phyloP scores from a whole-genome alignment of 2,888 invertebrate genomes.

The Lepidocyrtoides sp. region DNA sequence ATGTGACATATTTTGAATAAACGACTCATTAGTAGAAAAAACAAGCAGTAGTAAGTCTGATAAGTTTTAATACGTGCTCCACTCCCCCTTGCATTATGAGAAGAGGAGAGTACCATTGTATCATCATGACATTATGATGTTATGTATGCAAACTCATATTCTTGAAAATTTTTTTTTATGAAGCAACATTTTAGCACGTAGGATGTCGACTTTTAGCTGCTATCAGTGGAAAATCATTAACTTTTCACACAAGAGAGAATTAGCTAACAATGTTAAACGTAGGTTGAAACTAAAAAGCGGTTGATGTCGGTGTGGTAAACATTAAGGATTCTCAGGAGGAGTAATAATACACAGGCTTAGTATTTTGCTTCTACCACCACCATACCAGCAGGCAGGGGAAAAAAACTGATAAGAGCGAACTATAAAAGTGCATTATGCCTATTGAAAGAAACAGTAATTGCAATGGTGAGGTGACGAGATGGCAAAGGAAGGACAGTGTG shows the following conservation, averaged over 20 bases:
- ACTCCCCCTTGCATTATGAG: too few species aligned
- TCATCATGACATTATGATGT: background rate
- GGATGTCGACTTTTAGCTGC: background rate
- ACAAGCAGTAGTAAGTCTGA: background rate
- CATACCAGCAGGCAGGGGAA: too few species aligned
- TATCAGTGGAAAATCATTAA: slow-evolving; percentile 49
- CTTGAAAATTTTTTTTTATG: background rate
- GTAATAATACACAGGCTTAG: background rate
- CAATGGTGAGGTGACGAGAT: background rate
- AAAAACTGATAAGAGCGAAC: slow-evolving; percentile 11
- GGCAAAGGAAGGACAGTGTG: slow-evolving; percentile 2
- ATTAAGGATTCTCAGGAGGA: slow-evolving; percentile 59
- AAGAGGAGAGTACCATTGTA: too few species aligned
- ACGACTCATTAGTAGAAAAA: slow-evolving; percentile 62
- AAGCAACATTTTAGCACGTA: slow-evolving; percentile 31
- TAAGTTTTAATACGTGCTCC: background rate
- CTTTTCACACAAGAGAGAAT: slow-evolving; percentile 39
- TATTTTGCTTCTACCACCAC: background rate
- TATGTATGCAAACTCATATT: background rate
- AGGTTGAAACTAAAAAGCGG: background rate
- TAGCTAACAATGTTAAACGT: slow-evolving; percentile 3
- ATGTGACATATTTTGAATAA: slow-evolving; percentile 68
- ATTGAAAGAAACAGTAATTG: background rate
- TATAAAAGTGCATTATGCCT: slow-evolving; percentile 4
- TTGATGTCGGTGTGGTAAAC: slow-evolving; percentile 27